Conservation (phyloP, 1,140 invertebrate genomes). For the Neuroterus valhalla region DNA sequence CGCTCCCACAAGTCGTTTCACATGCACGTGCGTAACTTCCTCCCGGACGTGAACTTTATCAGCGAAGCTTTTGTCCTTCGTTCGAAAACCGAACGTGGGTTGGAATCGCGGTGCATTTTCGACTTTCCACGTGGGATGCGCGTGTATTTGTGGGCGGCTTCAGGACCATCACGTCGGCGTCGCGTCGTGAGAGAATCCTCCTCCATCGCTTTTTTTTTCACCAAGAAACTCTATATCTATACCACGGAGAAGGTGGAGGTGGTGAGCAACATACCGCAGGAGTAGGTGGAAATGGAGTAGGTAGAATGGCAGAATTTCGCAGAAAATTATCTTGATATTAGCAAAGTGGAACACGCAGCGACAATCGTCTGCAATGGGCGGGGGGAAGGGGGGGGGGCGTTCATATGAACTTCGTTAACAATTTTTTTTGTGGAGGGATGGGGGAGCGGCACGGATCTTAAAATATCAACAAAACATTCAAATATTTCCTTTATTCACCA, state of each 20-base stretch:
- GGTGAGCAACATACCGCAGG: background rate
- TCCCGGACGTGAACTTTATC: slow-evolving; percentile 29
- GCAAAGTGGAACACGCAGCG: slow-evolving; percentile 65
- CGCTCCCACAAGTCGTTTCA: slow-evolving; percentile 28
- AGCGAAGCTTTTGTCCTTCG: slow-evolving; percentile 25
- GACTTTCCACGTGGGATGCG: slow-evolving; percentile 47
- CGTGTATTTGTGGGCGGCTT: slow-evolving; percentile 42
- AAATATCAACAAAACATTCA: no score
- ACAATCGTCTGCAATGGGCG: slow-evolving; percentile 48
- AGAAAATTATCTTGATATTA: slow-evolving; percentile 53
- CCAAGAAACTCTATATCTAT: background rate
- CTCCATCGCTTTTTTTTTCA: slow-evolving; percentile 14
- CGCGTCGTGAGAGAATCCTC: background rate
- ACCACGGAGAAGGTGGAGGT: slow-evolving; percentile 34
- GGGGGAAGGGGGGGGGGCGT: no score
- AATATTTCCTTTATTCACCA: no score
- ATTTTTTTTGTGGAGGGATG: no score
- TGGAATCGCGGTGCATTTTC: slow-evolving; percentile 48
- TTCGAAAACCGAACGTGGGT: slow-evolving; percentile 41
- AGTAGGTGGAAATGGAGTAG: slow-evolving; percentile 43
- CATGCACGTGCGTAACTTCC: slow-evolving; percentile 29
- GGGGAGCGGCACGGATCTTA: no score
- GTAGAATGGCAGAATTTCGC: slow-evolving; percentile 61
- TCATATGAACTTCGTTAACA: no score
- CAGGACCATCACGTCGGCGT: background rate